Conservation (phyloP, 2,888 invertebrate genomes). For the Polylopha cassiicola region DNA sequence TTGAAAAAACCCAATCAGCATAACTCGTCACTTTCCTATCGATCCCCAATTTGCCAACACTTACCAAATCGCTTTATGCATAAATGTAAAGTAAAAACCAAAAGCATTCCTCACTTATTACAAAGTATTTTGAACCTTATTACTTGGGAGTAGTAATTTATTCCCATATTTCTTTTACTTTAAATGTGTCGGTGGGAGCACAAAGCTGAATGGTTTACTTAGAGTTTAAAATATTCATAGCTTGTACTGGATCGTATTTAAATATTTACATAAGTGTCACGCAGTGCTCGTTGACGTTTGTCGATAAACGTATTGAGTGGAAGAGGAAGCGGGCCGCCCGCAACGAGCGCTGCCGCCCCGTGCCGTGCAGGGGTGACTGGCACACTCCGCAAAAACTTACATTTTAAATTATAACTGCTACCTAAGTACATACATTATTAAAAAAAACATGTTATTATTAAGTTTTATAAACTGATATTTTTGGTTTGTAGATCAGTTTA, state of each 20-base stretch:
- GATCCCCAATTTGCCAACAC: conserved; percentile 72
- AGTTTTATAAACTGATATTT: no score
- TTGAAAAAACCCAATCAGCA: conserved; percentile 77
- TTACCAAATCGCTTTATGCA: conserved; percentile 73
- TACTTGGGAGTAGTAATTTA: conserved; percentile 41
- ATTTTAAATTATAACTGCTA: no score
- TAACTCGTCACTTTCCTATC: conserved; percentile 74
- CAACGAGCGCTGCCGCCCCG: no score
- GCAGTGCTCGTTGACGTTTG: conserved; percentile 71
- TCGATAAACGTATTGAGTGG: conserved; percentile 73
- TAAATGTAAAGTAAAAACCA: conserved; percentile 59
- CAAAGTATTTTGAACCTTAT: conserved; percentile 51
- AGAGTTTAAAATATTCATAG: conserved; percentile 79
- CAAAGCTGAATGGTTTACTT: conserved; percentile 72
- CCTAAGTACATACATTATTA: no score
- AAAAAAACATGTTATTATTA: no score
- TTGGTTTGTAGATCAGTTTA: no score
- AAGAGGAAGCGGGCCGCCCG: conserved; percentile 39
- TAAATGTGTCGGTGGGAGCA: conserved; percentile 53
- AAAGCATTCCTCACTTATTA: conserved; percentile 33
- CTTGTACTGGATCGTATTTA: conserved; percentile 79
- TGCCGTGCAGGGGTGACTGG: no score
- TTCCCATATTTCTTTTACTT: conserved; percentile 51
- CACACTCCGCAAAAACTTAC: no score
- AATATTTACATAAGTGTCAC: conserved; percentile 79